Percentiles rank a stretch among this genome's conserved stretches.
phyloP scores from a whole-genome alignment of 2,888 invertebrate genomes.

The Ariolimax columbianus region DNA sequence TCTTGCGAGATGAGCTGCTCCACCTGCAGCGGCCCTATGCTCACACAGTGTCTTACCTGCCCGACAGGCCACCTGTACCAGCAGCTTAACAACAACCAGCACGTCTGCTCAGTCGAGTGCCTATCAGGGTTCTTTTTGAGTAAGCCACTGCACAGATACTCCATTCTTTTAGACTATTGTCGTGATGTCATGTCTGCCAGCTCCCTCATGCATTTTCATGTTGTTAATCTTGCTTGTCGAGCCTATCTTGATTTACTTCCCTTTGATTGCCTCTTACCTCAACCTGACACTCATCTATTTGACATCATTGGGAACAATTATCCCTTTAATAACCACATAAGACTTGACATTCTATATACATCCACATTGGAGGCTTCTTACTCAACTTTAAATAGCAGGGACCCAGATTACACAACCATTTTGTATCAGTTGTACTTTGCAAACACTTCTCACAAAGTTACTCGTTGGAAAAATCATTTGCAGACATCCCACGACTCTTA shows the following conservation, averaged over 20 bases:
- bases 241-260: background rate
- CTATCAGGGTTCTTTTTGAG: constrained; percentile 50
- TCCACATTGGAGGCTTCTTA: background rate
- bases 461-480: background rate
- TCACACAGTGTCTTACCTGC: constrained; percentile 58
- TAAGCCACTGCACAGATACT: constrained; percentile 39
- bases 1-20: constrained; percentile 52
- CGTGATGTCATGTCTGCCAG: constrained; percentile 36
- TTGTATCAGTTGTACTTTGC: background rate
- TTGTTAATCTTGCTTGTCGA: background rate
- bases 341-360: background rate
- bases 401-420: no score
- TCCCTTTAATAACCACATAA: background rate
- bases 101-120: constrained; percentile 50
- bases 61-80: constrained; percentile 22
- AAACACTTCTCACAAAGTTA: background rate
- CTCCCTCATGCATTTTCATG: background rate
- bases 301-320: background rate
- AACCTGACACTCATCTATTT: background rate
- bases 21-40: constrained; percentile 56
- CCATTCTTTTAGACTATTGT: background rate
- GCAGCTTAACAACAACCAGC: constrained; percentile 37
- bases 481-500: background rate
- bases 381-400: background rate
- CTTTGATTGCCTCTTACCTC: background rate